Evolutionary conservation across 2,888 invertebrate genomes (phyloP).

Genomic region (Apotomis capreana): DNA sequence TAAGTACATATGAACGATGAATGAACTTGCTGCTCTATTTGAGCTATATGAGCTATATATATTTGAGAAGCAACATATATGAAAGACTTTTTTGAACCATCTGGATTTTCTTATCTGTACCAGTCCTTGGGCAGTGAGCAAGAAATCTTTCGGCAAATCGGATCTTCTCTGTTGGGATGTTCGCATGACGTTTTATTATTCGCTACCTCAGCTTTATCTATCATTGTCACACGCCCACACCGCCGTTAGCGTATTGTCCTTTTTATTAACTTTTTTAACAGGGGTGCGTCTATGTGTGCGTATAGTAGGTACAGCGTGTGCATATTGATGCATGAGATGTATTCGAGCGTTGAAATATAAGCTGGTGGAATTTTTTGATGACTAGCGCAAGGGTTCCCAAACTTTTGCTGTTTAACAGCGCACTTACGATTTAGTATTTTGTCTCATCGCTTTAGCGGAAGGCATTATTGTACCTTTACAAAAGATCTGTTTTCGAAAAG

Average conservation of each 20-base stretch:
- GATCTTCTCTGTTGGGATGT: constrained; percentile 53
- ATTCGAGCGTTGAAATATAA: background rate
- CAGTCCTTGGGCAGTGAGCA: constrained; percentile 37
- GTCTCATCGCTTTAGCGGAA: no score
- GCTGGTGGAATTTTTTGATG: background rate
- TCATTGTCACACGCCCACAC: constrained; percentile 62
- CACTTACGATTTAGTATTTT: background rate
- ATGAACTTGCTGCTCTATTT: no score
- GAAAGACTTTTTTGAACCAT: background rate
- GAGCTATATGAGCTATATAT: no score
- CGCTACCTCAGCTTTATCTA: constrained; percentile 60
- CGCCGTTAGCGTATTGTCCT: constrained; percentile 39
- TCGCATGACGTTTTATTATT: constrained; percentile 69
- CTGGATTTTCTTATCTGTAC: constrained; percentile 18
- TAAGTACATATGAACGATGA: no score
- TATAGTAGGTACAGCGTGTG: constrained; percentile 4
- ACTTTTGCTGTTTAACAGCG: background rate
- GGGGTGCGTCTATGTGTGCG: constrained; percentile 30
- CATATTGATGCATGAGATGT: background rate
- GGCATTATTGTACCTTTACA: no score
- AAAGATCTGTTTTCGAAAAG: no score
- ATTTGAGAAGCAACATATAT: no score
- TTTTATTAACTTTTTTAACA: constrained; percentile 42
- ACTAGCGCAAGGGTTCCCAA: background rate
- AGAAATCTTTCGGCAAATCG: constrained; percentile 49